phyloP scores from a whole-genome alignment of 2,888 invertebrate genomes.

The Drosophila neoperkinsi region DNA sequence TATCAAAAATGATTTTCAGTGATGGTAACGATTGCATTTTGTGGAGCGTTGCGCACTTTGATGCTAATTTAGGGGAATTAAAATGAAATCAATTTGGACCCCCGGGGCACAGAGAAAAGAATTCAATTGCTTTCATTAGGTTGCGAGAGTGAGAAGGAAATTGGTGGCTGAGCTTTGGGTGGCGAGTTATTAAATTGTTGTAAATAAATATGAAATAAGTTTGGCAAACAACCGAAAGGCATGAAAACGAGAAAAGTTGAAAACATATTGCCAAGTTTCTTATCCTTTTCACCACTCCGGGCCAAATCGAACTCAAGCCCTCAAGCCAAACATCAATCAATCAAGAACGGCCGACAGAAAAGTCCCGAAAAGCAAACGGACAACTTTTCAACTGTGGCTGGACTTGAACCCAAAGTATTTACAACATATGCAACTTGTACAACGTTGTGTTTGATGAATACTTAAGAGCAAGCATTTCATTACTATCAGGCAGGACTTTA shows the following conservation, averaged over 20 bases:
- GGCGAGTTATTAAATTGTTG: conserved; percentile 58
- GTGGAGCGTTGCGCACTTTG: conserved; percentile 40
- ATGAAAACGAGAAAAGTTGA: conserved; percentile 58
- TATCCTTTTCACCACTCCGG: conserved; percentile 50
- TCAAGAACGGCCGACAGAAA: conserved; percentile 40
- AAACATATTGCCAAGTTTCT: conserved; percentile 74
- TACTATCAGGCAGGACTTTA: conserved; percentile 60
- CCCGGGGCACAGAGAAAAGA: conserved; percentile 1
- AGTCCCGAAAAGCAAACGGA: conserved; percentile 11
- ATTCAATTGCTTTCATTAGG: conserved; percentile 52
- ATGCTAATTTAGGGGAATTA: conserved; percentile 70
- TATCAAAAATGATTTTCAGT: conserved; percentile 55
- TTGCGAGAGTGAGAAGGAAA: background rate
- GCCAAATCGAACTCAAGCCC: conserved; percentile 59
- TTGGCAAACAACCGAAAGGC: conserved; percentile 52
- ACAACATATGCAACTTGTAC: conserved; percentile 74
- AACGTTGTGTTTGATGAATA: conserved; percentile 70
- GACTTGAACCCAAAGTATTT: conserved; percentile 64
- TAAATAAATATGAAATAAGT: conserved; percentile 57
- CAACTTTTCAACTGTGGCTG: conserved; percentile 60
- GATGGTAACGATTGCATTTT: conserved; percentile 45
- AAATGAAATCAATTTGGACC: conserved; percentile 42
- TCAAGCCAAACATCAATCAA: conserved; percentile 72
- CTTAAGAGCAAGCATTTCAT: conserved; percentile 66
- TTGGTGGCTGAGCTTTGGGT: background rate